Evolutionary conservation across 1,140 invertebrate species (phyloP).

Genomic region (Harpegnathos saltator): DNA sequence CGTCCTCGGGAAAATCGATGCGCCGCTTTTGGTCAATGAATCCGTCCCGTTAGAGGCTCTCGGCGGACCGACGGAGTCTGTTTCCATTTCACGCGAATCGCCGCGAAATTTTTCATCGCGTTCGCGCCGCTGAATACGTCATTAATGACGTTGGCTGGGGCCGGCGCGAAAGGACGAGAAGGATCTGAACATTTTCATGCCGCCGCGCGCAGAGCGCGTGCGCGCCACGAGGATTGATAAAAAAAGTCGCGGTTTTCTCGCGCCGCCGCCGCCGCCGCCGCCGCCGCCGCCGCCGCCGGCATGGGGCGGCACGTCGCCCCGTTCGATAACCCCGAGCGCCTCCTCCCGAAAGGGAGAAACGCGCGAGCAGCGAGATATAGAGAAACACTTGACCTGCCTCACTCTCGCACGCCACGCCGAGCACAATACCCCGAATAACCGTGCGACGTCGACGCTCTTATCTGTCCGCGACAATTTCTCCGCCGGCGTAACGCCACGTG

Average conservation of each 20-base stretch:
- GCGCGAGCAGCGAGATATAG: conserved; percentile 54
- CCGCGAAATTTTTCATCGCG: too few relatives aligned
- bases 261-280: too few relatives aligned
- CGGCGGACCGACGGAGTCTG: too few relatives aligned
- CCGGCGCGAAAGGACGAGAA: background rate
- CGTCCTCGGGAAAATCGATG: too few relatives aligned
- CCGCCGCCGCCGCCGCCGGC: too few relatives aligned
- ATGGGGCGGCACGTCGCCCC: background rate
- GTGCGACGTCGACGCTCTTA: conserved; percentile 54
- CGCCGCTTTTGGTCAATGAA: too few relatives aligned
- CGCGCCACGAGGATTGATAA: conserved; percentile 8
- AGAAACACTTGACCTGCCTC: conserved; percentile 71
- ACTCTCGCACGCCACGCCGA: conserved; percentile 57
- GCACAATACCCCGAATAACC: conserved; percentile 70
- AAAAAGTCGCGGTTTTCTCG: conserved; percentile 42
- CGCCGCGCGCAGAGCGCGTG: background rate
- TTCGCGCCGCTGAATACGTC: background rate
- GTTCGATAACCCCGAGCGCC: conserved; percentile 47
- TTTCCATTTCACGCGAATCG: too few relatives aligned
- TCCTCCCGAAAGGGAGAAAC: conserved; percentile 58
- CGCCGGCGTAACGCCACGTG: conserved; percentile 21
- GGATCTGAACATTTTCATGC: background rate
- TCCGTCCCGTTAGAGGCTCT: too few relatives aligned
- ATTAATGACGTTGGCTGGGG: background rate
- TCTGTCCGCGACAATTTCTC: conserved; percentile 68